Base-by-base conservation (phyloP, 2,888 invertebrate genomes). In the Caenorhabditis sinica region DNA sequence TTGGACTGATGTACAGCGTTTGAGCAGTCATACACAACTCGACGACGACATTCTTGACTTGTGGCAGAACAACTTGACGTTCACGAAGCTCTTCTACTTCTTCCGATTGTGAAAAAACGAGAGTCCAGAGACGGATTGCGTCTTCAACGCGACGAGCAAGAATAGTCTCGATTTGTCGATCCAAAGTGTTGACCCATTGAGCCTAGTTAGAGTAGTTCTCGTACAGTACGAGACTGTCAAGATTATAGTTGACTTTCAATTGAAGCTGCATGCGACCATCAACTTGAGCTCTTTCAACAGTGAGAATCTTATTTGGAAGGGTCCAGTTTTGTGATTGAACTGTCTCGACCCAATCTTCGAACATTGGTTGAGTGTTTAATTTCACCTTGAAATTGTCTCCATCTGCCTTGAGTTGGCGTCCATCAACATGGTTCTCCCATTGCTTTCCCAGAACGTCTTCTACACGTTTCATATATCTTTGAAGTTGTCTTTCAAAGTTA, bases 401-500 rank as follows among this genome's bases (percentile, higher is more conserved):
- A 92, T 98, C 98, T 4, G 96, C 96, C 93, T 99, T 99, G 75
- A 97, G 94, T 61, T 93, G 92, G 6, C 88, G 82, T 60, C 91
- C 99, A 94, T 99, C 99, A 66, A 98, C 97, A 93, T 99, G 98
- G 90, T 97, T 97, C 93, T 98, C 98, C 99, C 99, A 99, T 51
- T 97, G 97, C 93, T 97, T 97, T 65, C 93, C 93, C 66, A 99
- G 95, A 28, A 99, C 98, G 94, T 98, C 98, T 94, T 98, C 99
- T 0, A 99, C 98, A 86, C 98, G 95, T 93, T 96, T 96, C 93
- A 99, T 95, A 93, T 98, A 98, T 89, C 97, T 96, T 17, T 96
- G 97, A 69, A 99, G 95, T 93, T 99, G 98, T 88, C 97, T 95
- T 93, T 99, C 98, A 91, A 99, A 99, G 94, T 98, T 96, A 36